phyloP scores from a whole-genome alignment of 2,888 invertebrate species.

The Brenthis hecate region DNA sequence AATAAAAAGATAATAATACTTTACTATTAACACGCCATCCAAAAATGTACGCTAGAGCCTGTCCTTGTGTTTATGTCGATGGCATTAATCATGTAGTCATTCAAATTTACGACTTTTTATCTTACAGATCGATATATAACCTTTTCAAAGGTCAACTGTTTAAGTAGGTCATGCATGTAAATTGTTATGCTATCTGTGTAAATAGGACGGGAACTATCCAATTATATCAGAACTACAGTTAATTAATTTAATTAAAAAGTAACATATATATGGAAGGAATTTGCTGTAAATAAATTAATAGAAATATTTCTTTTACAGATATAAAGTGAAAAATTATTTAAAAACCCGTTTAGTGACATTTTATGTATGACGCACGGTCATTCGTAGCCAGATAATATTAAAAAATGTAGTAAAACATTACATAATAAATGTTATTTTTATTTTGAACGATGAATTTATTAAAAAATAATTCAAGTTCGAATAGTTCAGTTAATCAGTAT shows the following conservation, averaged over 20 bases:
- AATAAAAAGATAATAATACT: background rate
- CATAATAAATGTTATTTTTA: background rate
- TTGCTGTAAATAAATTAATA: too few relatives aligned
- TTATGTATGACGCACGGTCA: too few relatives aligned
- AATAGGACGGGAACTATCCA: slow-evolving; percentile 3
- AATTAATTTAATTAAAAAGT: too few relatives aligned
- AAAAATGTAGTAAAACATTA: too few relatives aligned
- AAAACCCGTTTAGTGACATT: too few relatives aligned
- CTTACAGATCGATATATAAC: slow-evolving; percentile 20
- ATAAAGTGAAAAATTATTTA: too few relatives aligned
- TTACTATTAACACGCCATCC: background rate
- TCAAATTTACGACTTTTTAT: slow-evolving; percentile 27
- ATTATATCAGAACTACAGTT: background rate
- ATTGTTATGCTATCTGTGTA: slow-evolving; percentile 15
- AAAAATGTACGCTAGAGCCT: background rate
- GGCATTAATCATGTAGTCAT: slow-evolving; percentile 19
- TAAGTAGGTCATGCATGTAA: slow-evolving; percentile 15
- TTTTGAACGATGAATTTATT: background rate
- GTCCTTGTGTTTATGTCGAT: slow-evolving; percentile 17
- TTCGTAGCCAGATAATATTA: too few relatives aligned
- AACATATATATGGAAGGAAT: too few relatives aligned
- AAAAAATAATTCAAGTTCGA: background rate
- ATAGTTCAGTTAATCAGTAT: background rate
- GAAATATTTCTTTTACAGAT: too few relatives aligned
- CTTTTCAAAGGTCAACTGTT: slow-evolving; percentile 17